A percentile compares a stretch with the other conserved stretches of the same genome.
These are phyloP conservation scores for Lordiphosa collinella DNA, from an alignment of 1,140 invertebrate genomes.

Conservation along the genomic window DNA sequence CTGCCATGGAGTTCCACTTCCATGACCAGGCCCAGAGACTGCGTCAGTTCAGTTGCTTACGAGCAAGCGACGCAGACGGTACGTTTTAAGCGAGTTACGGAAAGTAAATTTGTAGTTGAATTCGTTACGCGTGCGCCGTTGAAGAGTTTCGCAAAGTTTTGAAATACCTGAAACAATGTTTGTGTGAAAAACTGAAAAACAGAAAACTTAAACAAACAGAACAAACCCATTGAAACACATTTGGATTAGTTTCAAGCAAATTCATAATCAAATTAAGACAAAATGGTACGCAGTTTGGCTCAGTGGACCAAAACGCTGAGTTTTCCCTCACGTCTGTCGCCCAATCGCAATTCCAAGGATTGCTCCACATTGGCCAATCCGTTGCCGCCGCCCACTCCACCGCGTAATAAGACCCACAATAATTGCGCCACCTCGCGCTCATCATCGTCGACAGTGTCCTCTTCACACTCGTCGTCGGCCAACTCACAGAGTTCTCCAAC, in stretches of 20 bases:
- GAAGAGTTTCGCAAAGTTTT: conserved; percentile 55
- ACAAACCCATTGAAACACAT: conserved; percentile 44
- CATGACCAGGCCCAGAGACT: conserved; percentile 17
- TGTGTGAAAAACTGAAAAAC: conserved; percentile 33
- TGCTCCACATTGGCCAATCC: conserved; percentile 81
- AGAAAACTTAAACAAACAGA: conserved; percentile 1
- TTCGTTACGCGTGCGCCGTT: conserved; percentile 59
- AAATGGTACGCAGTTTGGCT: conserved; percentile 90
- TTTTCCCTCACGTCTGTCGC: conserved; percentile 89
- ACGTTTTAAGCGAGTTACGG: conserved; percentile 26
- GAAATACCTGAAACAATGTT: conserved; percentile 42
- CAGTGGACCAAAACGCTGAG: conserved; percentile 93
- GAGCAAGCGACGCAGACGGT: conserved; percentile 60
- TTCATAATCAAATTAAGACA: conserved; percentile 30
- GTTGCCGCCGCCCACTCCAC: conserved; percentile 80
- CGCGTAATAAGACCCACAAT: conserved; percentile 80
- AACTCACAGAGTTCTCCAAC: conserved; percentile 58
- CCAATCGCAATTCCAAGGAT: conserved; percentile 87
- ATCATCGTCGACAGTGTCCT: conserved; percentile 80
- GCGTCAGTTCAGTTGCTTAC: conserved; percentile 59
- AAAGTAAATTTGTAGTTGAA: conserved; percentile 9
- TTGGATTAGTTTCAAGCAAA: conserved; percentile 61
- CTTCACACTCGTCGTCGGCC: conserved; percentile 64
- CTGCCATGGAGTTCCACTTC: conserved; percentile 1
- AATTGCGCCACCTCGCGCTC: conserved; percentile 75